Evolutionary conservation across 2,113 vertebrate genomes (phyloP).

Genomic region (Falcunculus frontatus): DNA sequence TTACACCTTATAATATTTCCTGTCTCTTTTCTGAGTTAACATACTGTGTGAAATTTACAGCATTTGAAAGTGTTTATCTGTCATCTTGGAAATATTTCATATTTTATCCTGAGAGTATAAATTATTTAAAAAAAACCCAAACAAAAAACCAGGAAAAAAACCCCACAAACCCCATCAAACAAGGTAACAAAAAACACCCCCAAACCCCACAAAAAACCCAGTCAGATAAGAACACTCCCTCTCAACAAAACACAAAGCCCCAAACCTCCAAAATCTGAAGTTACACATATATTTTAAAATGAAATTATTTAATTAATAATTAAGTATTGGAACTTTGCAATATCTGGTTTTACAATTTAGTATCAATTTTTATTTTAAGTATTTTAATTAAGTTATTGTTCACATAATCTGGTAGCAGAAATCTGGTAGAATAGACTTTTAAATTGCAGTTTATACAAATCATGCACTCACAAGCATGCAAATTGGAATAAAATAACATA

Average conservation of each 20-base stretch:
- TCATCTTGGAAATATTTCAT: neutral
- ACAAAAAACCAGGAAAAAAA: neutral
- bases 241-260: neutral
- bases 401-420: neutral
- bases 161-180: fast-evolving
- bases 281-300: neutral
- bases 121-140: neutral
- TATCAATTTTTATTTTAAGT: neutral
- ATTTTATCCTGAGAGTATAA: neutral
- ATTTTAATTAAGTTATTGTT: neutral
- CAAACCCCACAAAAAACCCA: neutral
- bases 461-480: neutral
- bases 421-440: neutral
- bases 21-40: neutral
- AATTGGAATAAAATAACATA: neutral
- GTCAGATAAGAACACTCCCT: fast-evolving
- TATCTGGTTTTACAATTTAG: neutral
- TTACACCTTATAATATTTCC: neutral
- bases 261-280: neutral
- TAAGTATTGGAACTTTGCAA: neutral
- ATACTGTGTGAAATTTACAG: neutral
- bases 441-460: neutral
- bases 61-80: neutral
- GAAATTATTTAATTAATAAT: neutral
- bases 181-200: neutral